phyloP scores from a whole-genome alignment of 2,888 invertebrate genomes.

The Cactoblastis cactorum region DNA sequence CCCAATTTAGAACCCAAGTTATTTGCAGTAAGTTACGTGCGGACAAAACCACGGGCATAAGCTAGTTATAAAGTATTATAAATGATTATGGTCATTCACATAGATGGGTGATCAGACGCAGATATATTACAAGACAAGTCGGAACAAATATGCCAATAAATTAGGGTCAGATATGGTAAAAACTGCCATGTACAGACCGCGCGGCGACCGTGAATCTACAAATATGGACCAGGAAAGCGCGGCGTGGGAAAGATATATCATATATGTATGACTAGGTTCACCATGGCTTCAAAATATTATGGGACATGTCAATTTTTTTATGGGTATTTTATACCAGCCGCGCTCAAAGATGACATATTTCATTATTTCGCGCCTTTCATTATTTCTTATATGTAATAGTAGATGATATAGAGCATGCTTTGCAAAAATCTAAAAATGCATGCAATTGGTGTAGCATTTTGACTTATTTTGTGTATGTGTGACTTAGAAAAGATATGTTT shows the following conservation, averaged over 20 bases:
- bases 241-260: neutral
- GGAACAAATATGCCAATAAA: neutral
- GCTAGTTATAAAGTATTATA: neutral
- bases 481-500: too few relatives aligned
- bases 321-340: too few relatives aligned
- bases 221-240: conserved; percentile 4
- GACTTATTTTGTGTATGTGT: too few relatives aligned
- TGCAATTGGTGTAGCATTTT: too few relatives aligned
- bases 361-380: too few relatives aligned
- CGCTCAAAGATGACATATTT: too few relatives aligned
- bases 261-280: neutral
- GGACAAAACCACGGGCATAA: neutral
- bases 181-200: conserved; percentile 3
- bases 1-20: neutral
- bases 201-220: neutral
- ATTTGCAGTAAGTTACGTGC: neutral
- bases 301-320: neutral
- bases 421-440: too few relatives aligned
- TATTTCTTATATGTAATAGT: too few relatives aligned
- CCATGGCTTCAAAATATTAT: neutral
- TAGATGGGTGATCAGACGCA: neutral
- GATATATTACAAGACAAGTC: neutral
- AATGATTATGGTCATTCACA: neutral
- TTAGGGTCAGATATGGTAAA: neutral
- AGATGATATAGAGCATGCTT: too few relatives aligned